Evolutionary conservation across 2,797 vertebrate genomes (phyloP).

Genomic region (Crenuchus spilurus): DNA sequence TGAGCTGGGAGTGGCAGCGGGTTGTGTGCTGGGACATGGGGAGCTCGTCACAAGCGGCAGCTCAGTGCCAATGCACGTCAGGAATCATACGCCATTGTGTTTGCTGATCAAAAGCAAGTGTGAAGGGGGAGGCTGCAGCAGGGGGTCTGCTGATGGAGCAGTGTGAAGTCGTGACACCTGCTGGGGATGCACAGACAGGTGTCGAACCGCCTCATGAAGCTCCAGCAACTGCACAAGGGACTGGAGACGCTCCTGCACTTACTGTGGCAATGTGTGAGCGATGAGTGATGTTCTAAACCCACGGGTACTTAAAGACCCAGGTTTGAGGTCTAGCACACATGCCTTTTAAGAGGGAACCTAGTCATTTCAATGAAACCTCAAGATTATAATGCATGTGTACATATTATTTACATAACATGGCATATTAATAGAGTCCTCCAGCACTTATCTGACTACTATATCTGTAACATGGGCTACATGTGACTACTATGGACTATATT

Average conservation of each 20-base stretch:
- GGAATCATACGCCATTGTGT: conserved; percentile 33
- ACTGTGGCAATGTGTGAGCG: conserved; percentile 15
- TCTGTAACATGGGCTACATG: no score
- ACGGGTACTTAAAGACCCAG: neutral
- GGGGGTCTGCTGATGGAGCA: conserved; percentile 60
- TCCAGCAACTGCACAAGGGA: conserved; percentile 46
- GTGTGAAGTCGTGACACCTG: conserved; percentile 70
- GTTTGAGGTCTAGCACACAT: neutral
- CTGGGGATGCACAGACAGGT: conserved; percentile 59
- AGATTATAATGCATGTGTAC: no score
- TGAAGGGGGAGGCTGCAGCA: conserved; percentile 53
- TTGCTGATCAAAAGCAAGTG: conserved; percentile 55
- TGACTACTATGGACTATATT: no score
- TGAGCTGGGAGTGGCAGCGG: conserved; percentile 21
- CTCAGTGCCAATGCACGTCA: conserved; percentile 4
- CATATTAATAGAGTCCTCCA: no score
- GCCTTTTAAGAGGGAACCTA: neutral
- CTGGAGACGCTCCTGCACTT: conserved; percentile 1
- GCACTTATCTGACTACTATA: no score
- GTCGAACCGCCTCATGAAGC: conserved; percentile 58
- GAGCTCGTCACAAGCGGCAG: neutral
- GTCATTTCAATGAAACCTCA: no score
- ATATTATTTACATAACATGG: no score
- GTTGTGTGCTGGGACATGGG: neutral
- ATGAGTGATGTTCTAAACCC: conserved; percentile 12